These are phyloP conservation scores for Mormoops blainvillei DNA, from an alignment of 2,113 vertebrate genomes.

Conservation along the genomic window DNA sequence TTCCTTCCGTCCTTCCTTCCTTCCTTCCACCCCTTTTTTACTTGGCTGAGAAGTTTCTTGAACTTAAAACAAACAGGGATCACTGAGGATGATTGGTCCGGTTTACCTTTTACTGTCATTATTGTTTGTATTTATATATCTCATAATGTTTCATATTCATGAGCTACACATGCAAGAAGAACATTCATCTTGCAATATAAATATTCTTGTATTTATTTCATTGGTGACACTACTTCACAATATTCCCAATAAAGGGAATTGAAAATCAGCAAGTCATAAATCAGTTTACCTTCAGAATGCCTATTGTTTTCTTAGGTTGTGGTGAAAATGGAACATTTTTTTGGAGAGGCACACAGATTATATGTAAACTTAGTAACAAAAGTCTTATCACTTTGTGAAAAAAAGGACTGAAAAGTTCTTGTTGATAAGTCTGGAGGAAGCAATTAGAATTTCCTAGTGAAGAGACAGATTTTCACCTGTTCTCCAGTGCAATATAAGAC, in stretches of 20 bases:
- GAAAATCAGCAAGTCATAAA: slow-evolving; percentile 15
- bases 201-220: not conserved
- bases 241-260: not conserved
- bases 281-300: not conserved
- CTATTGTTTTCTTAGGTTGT: slow-evolving; percentile 43
- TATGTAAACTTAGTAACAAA: not conserved
- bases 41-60: slow-evolving; percentile 44
- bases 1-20: too few relatives aligned
- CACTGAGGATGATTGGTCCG: slow-evolving; percentile 32
- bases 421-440: not conserved
- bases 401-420: not conserved
- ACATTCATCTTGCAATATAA: too few relatives aligned
- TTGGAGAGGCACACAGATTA: not conserved
- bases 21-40: too few relatives aligned
- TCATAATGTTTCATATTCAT: not conserved
- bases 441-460: slow-evolving; percentile 41
- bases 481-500: not conserved
- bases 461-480: slow-evolving; percentile 53
- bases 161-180: too few relatives aligned
- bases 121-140: not conserved
- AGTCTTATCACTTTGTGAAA: not conserved
- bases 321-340: not conserved
- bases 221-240: slow-evolving; percentile 1
- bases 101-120: slow-evolving; percentile 28
- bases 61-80: slow-evolving; percentile 65